Evolutionary conservation across 2,888 invertebrate genomes (phyloP).

Genomic region (Amblyteles armatorius): DNA sequence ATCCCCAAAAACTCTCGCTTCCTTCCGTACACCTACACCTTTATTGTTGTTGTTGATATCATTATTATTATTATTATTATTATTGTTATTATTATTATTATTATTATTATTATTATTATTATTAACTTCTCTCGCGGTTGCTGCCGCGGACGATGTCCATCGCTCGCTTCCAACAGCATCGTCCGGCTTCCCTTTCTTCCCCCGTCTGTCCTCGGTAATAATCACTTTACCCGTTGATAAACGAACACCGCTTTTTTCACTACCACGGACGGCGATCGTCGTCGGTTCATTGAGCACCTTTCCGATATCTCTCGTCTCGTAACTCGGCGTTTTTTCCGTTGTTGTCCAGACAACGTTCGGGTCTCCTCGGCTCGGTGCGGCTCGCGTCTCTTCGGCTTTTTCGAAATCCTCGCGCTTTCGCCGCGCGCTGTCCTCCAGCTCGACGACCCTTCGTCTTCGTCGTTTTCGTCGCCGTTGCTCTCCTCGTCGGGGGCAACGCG

Average conservation of each 20-base stretch:
- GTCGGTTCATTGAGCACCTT: slow-evolving; percentile 54
- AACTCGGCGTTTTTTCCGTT: slow-evolving; percentile 18
- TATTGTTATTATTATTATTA: not conserved
- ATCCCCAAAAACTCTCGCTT: slow-evolving; percentile 41
- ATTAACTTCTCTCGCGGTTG: not conserved
- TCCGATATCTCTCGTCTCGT: slow-evolving; percentile 29
- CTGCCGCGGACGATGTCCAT: not conserved
- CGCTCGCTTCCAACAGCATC: slow-evolving; percentile 1
- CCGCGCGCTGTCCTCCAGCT: slow-evolving; percentile 58
- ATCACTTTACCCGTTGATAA: slow-evolving; percentile 53
- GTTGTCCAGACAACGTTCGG: slow-evolving; percentile 36
- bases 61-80: not conserved
- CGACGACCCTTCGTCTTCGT: slow-evolving; percentile 58
- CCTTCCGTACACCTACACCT: not conserved
- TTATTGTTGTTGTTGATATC: not conserved
- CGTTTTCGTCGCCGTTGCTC: slow-evolving; percentile 63
- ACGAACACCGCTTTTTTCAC: slow-evolving; percentile 35
- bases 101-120: not conserved
- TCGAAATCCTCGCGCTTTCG: slow-evolving; percentile 36
- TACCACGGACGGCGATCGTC: slow-evolving; percentile 27
- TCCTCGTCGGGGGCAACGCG: slow-evolving; percentile 56
- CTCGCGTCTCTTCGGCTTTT: slow-evolving; percentile 1
- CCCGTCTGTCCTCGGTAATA: slow-evolving; percentile 49
- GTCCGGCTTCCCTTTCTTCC: slow-evolving; percentile 57
- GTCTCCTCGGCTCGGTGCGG: slow-evolving; percentile 20